Evolutionary conservation across 1,140 invertebrate species (phyloP).

Genomic region (Bombus confusus): DNA sequence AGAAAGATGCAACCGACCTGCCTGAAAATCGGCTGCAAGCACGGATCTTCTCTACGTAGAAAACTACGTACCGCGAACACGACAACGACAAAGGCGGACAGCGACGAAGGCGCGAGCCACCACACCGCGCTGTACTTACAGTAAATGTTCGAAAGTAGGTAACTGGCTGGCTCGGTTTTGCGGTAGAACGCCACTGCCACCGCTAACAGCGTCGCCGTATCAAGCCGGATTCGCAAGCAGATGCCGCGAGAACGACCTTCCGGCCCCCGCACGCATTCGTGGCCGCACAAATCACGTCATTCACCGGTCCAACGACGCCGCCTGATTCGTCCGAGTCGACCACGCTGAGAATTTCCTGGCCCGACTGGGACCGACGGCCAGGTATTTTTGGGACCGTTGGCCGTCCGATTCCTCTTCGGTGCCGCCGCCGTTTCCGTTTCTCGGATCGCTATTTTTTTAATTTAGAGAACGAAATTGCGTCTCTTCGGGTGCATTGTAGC

Average conservation of each 20-base stretch:
- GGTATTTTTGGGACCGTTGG: background rate
- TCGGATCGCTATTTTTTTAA: too few relatives aligned
- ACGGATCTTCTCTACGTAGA: too few relatives aligned
- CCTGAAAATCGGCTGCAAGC: conserved; percentile 31
- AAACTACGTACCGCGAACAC: conserved; percentile 1
- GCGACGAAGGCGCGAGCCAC: conserved; percentile 34
- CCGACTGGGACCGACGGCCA: background rate
- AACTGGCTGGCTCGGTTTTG: conserved; percentile 56
- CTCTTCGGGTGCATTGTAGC: too few relatives aligned
- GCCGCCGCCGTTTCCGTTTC: too few relatives aligned
- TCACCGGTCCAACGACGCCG: conserved; percentile 28
- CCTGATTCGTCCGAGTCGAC: conserved; percentile 25
- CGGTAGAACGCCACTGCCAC: background rate
- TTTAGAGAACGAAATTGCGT: too few relatives aligned
- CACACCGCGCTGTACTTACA: conserved; percentile 8
- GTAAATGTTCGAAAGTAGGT: conserved; percentile 57
- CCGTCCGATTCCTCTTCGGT: too few relatives aligned
- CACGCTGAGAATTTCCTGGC: background rate
- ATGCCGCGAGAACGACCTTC: conserved; percentile 64
- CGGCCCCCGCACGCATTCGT: conserved; percentile 54
- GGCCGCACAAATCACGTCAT: conserved; percentile 59
- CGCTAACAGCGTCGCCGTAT: conserved; percentile 48
- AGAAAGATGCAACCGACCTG: conserved; percentile 46
- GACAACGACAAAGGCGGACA: conserved; percentile 3
- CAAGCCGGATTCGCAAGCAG: conserved; percentile 61